A percentile compares a stretch with the other conserved stretches of the same genome.
phyloP scores from a whole-genome alignment of 2,797 vertebrate species.

The Pagetopsis macropterus region DNA sequence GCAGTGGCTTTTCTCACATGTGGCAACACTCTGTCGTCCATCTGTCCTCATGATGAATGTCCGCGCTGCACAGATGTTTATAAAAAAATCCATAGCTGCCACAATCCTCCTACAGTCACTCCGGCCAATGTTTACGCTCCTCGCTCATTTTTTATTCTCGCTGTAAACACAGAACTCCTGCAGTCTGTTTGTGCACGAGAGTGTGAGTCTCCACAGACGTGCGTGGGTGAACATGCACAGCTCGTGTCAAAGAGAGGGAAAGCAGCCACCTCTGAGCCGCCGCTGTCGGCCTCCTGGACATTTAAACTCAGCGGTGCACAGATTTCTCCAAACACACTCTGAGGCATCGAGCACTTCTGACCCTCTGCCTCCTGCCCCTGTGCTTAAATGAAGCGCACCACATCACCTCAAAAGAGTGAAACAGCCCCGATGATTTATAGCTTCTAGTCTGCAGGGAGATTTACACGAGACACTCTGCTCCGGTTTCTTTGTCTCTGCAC shows the following conservation, averaged over 20 bases:
- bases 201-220: conserved; percentile 33
- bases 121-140: conserved; percentile 67
- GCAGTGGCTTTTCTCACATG: neutral
- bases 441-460: conserved; percentile 17
- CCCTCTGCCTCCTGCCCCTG: conserved; percentile 18
- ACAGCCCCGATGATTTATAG: conserved; percentile 19
- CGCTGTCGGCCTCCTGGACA: conserved; percentile 43
- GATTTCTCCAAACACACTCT: conserved; percentile 44
- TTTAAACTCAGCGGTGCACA: conserved; percentile 46
- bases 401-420: conserved; percentile 37
- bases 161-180: conserved; percentile 66
- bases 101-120: conserved; percentile 54
- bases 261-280: conserved; percentile 46
- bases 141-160: conserved; percentile 62
- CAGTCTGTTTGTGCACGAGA: conserved; percentile 24
- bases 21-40: conserved; percentile 4
- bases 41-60: conserved; percentile 46
- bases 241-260: conserved; percentile 43
- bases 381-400: conserved; percentile 15
- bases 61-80: conserved; percentile 62
- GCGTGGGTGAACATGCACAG: conserved; percentile 17
- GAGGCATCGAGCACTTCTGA: conserved; percentile 42
- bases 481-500: conserved; percentile 25
- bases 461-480: conserved; percentile 17
- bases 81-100: conserved; percentile 67